phyloP scores from a whole-genome alignment of 2,797 vertebrate genomes.

The Mormyrops boulengeri region DNA sequence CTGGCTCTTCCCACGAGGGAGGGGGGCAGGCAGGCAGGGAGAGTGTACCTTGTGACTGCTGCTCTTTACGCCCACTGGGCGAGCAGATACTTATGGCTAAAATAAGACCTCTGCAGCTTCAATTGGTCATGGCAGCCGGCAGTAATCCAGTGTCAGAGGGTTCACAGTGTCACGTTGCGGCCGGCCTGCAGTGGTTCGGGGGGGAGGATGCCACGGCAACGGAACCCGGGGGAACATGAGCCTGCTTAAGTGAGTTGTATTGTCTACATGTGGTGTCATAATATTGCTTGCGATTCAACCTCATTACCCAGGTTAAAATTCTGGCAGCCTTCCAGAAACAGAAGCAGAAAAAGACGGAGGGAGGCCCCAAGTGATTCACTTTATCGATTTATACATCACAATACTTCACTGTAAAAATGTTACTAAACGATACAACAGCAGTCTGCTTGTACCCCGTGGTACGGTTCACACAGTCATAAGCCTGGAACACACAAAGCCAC shows the following conservation, averaged over 20 bases:
- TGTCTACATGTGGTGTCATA: not conserved
- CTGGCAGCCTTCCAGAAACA: not conserved
- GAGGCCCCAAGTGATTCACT: not conserved
- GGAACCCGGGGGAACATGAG: not conserved
- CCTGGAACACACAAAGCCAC: not conserved
- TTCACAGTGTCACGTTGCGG: slow-evolving; percentile 25
- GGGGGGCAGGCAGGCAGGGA: not conserved
- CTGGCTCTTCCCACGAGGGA: not conserved
- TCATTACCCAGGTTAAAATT: not conserved
- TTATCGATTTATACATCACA: not conserved
- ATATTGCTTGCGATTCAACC: not conserved
- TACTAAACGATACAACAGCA: not conserved
- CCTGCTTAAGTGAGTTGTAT: not conserved
- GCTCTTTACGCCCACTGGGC: slow-evolving; percentile 50
- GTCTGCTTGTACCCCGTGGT: not conserved
- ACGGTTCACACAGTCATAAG: not conserved
- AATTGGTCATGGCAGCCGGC: slow-evolving; percentile 13
- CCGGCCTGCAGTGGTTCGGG: not conserved
- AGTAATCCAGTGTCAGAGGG: slow-evolving; percentile 40
- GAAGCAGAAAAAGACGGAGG: not conserved
- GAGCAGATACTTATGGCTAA: slow-evolving; percentile 50
- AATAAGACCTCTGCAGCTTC: slow-evolving; percentile 49
- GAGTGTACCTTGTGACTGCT: slow-evolving; percentile 53
- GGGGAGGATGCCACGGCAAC: not conserved
- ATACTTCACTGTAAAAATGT: not conserved